Evolutionary conservation across 2,113 vertebrate genomes (phyloP).

Genomic region (Rhizomys pruinosus): DNA sequence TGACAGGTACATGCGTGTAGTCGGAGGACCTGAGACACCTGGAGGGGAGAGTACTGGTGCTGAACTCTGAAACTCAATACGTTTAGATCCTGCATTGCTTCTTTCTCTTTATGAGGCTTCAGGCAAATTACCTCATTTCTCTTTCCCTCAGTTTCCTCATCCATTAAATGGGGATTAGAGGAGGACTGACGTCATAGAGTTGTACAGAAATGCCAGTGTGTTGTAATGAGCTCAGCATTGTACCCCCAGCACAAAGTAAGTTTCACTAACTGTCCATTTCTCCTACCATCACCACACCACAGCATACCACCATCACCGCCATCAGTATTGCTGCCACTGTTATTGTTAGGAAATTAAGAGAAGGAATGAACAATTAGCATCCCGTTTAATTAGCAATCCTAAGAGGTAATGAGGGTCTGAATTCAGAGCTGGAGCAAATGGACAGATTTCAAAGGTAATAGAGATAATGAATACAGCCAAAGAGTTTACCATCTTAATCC

Average conservation of each 20-base stretch:
- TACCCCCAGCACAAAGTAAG: background rate
- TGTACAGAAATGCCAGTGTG: background rate
- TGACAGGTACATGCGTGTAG: too few species aligned
- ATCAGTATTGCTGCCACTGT: background rate
- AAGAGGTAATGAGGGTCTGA: conserved; percentile 51
- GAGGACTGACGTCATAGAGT: background rate
- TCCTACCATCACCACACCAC: background rate
- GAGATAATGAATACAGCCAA: conserved; percentile 48
- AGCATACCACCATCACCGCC: background rate
- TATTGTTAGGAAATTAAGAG: conserved; percentile 15
- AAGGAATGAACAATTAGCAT: conserved; percentile 54
- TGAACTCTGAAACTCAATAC: background rate
- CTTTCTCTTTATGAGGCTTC: background rate
- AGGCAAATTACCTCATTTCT: background rate
- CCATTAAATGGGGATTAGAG: conserved; percentile 19
- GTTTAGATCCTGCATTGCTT: background rate
- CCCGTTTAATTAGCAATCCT: conserved; percentile 51
- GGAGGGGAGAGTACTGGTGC: rapidly evolving
- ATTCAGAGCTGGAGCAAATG: conserved; percentile 48
- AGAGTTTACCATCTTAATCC: conserved; percentile 43
- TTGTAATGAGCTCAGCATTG: background rate
- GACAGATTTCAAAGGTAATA: conserved; percentile 54
- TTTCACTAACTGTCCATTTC: background rate
- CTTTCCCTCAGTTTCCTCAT: conserved; percentile 34
- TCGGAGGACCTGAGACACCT: background rate